Evolutionary conservation across 2,797 vertebrate genomes (phyloP), one percentile per base, ranked within the genome.

Genomic region (Diceros bicornis): DNA sequence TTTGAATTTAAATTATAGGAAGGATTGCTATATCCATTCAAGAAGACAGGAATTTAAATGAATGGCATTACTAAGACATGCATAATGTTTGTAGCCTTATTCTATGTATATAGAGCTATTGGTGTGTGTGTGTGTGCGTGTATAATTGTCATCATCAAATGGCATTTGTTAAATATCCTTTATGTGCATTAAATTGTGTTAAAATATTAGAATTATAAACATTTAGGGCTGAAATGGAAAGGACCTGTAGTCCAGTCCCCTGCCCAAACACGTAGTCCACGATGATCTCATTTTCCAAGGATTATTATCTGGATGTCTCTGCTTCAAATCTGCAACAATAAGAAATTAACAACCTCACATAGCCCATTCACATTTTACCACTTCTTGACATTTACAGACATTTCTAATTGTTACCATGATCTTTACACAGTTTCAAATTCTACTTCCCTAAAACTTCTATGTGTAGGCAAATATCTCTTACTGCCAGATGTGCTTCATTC

Each of bases 1-100:
- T 97, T 89, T 96, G 93, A 96, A 93, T 95, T 88, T 94, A 97
- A 93, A 91, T 95, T 83, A 87, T 25, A 96, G 32, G 74, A 95
- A 89, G 10, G 16, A 91, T 84, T 62, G 7, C 20, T 94, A 7
- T 64, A 74, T 47, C 6, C 17, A 90, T 87, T 50, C 66, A 86
- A 25, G 82, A 91, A 89, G 72, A 89, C 14, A 83, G 47, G 50
- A 77, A 68, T 93, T 86, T 94, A 90, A 92, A 81, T 82, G 85
- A 87, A n/a, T 68, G 66, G 23, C 1, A 62, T 69, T 69, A 68
- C 52, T 84, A 71, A 94, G 72, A 57, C 50, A 17, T 47, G 21
- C 27, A 86, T 84, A 85, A 83, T 62, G 6, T n/a, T 81, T 55
- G 89, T 83, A 74, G n/a, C 20, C 41, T 74, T 61, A 77, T 89